These are phyloP conservation scores for Orthochromis indermauri DNA, from an alignment of 2,113 vertebrate species.

Conservation along the genomic window DNA sequence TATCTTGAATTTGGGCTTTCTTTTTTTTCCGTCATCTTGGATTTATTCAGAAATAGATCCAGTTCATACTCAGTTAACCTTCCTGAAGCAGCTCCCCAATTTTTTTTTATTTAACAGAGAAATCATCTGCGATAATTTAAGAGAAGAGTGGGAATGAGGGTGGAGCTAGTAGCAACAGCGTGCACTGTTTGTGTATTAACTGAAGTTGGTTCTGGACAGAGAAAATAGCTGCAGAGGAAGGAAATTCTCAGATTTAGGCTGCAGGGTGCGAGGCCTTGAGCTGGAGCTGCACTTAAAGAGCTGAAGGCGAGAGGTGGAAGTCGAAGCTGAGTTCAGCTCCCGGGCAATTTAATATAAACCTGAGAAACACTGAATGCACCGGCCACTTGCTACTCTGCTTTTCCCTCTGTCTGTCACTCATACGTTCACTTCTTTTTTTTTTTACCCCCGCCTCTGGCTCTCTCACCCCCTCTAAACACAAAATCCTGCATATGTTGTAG, in stretches of 20 bases:
- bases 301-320: neutral
- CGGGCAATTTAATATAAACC: neutral
- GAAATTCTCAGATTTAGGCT: neutral
- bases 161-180: neutral
- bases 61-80: neutral
- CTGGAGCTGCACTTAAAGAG: neutral
- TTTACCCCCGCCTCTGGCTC: neutral
- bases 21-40: neutral
- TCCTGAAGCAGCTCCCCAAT: neutral
- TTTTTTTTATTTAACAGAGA: neutral
- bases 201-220: neutral
- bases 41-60: neutral
- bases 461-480: neutral
- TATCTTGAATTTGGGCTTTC: neutral
- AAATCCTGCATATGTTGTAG: neutral
- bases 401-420: neutral
- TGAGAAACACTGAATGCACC: neutral
- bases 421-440: neutral
- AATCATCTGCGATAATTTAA: neutral
- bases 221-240: neutral
- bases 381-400: neutral
- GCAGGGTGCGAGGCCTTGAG: neutral
- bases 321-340: neutral
- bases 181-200: neutral
- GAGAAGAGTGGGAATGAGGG: neutral